Evolutionary conservation across 2,797 vertebrate genomes (phyloP).

Genomic region (Cygnus olor): DNA sequence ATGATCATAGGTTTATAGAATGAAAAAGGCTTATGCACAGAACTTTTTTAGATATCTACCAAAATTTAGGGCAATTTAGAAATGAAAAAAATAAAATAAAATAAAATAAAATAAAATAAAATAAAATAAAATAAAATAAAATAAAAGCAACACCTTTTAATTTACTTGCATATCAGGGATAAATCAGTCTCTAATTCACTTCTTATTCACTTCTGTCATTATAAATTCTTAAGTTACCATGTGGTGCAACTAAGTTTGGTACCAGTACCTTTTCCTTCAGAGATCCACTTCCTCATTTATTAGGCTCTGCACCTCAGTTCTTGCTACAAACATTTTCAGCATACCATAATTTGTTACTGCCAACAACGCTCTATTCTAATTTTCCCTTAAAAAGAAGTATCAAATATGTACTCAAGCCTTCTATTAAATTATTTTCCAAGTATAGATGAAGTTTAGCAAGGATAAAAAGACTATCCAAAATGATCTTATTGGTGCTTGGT

Average conservation of each 20-base stretch:
- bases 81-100: not conserved
- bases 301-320: not conserved
- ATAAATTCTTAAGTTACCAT: not conserved
- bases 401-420: not conserved
- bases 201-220: not conserved
- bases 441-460: not conserved
- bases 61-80: not conserved
- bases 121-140: not conserved
- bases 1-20: not conserved
- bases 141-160: not conserved
- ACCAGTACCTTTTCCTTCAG: not conserved
- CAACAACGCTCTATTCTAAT: not conserved
- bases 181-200: not conserved
- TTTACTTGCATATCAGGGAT: not conserved
- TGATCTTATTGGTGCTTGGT: not conserved
- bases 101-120: not conserved
- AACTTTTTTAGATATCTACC: not conserved
- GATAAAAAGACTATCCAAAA: not conserved
- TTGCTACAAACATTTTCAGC: not conserved
- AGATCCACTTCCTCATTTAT: not conserved
- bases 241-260: not conserved
- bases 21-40: not conserved
- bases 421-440: not conserved
- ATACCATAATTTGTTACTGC: not conserved
- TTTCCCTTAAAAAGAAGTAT: not conserved